Percentiles rank a stretch among this genome's conserved stretches.
Conservation (phyloP, 1,140 invertebrate genomes). For the Orius laevigatus region DNA sequence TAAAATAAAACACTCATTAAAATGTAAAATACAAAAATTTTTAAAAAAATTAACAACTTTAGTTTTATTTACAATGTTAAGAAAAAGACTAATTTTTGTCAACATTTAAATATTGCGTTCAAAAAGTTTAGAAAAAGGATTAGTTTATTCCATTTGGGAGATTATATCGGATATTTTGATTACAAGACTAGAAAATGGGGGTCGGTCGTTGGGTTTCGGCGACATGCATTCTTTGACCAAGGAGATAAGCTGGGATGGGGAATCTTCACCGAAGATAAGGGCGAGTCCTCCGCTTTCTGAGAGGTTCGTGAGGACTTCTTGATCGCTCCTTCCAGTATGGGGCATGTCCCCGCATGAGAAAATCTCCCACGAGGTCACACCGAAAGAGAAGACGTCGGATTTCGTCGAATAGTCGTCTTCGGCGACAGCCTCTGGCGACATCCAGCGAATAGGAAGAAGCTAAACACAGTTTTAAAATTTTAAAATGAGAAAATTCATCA, state of each 20-base stretch:
- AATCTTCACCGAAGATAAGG: constrained; percentile 21
- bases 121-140: too few relatives aligned
- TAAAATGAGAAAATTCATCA: constrained; percentile 18
- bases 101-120: too few relatives aligned
- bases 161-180: constrained; percentile 17
- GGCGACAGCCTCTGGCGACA: constrained; percentile 71
- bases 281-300: constrained; percentile 27
- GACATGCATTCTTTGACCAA: constrained; percentile 28
- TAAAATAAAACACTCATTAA: too few relatives aligned
- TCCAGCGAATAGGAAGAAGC: constrained; percentile 66
- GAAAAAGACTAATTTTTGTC: too few relatives aligned
- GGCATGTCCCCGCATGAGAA: constrained; percentile 75
- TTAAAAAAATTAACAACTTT: too few relatives aligned
- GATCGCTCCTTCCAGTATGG: constrained; percentile 63
- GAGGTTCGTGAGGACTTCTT: constrained; percentile 51
- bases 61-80: too few relatives aligned
- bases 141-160: neutral
- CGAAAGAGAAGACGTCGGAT: constrained; percentile 87
- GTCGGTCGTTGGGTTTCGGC: constrained; percentile 29
- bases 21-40: too few relatives aligned
- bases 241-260: constrained; percentile 23
- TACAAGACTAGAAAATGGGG: constrained; percentile 26
- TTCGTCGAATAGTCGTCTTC: constrained; percentile 87
- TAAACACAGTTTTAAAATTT: constrained; percentile 23
- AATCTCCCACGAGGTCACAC: constrained; percentile 79